Evolutionary conservation across 2,888 invertebrate species (phyloP).

Genomic region (Griposia aprilina): DNA sequence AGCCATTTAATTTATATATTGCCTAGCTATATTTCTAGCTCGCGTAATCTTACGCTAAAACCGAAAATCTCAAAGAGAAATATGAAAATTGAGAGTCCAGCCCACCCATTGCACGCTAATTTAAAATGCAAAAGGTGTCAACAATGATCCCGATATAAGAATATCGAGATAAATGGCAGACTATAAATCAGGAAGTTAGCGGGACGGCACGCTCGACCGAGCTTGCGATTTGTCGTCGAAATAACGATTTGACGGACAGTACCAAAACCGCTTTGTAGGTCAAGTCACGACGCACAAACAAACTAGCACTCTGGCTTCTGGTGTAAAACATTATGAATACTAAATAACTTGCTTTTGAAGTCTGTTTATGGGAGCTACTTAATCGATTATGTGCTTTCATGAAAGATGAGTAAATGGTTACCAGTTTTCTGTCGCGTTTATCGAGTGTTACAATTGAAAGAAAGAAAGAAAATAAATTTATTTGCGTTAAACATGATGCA

Average conservation of each 20-base stretch:
- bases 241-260: slow-evolving; percentile 79
- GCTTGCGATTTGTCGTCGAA: slow-evolving; percentile 79
- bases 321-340: slow-evolving; percentile 73
- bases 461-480: too few species aligned
- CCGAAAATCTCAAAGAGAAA: background rate
- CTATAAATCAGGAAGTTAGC: slow-evolving; percentile 85
- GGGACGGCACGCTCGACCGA: slow-evolving; percentile 64
- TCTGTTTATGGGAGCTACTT: slow-evolving; percentile 8
- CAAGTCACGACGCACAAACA: slow-evolving; percentile 74
- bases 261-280: slow-evolving; percentile 72
- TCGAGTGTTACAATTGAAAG: background rate
- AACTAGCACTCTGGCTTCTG: slow-evolving; percentile 66
- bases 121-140: slow-evolving; percentile 65
- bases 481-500: too few species aligned
- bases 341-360: slow-evolving; percentile 58
- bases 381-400: slow-evolving; percentile 11
- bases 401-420: background rate
- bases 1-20: background rate
- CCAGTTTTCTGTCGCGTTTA: background rate
- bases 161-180: slow-evolving; percentile 82
- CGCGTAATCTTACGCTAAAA: background rate
- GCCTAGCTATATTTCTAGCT: background rate
- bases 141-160: slow-evolving; percentile 68
- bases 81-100: slow-evolving; percentile 11
- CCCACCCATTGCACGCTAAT: slow-evolving; percentile 3